These are phyloP conservation scores for Cossypha caffra DNA, from an alignment of 2,797 vertebrate species.

Conservation along the genomic window DNA sequence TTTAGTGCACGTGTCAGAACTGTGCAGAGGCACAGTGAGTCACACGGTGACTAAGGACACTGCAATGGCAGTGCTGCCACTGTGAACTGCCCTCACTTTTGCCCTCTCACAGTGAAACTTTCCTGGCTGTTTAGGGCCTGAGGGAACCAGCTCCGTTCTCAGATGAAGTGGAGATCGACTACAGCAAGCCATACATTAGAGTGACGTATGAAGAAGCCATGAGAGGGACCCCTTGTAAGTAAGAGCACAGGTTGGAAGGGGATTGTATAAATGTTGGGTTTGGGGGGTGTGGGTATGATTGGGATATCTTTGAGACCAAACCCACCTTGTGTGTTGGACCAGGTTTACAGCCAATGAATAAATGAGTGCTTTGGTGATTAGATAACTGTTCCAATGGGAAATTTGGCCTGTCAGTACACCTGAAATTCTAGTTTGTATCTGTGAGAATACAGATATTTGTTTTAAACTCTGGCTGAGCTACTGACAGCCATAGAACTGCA, in stretches of 20 bases:
- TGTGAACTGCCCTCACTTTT: background rate
- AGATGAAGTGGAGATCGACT: conserved; percentile 87
- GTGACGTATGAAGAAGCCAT: conserved; percentile 92
- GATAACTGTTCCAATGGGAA: background rate
- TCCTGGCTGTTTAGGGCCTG: conserved; percentile 81
- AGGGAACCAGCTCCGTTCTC: conserved; percentile 92
- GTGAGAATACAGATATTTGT: background rate
- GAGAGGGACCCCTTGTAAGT: conserved; percentile 91
- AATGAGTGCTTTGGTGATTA: background rate
- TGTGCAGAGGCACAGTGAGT: background rate
- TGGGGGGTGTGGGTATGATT: background rate
- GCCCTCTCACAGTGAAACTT: background rate
- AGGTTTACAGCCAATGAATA: background rate
- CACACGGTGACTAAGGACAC: background rate
- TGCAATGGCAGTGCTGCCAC: background rate
- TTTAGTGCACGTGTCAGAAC: background rate
- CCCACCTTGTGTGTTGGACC: background rate
- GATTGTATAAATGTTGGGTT: background rate
- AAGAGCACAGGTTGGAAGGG: background rate
- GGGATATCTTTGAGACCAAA: background rate
- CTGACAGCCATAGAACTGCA: background rate
- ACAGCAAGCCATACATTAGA: conserved; percentile 85
- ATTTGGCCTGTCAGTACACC: background rate
- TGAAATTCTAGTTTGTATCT: background rate
- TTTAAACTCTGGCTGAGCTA: background rate